Conservation (phyloP, 2,113 vertebrate genomes). For the Amazona guildingii region DNA sequence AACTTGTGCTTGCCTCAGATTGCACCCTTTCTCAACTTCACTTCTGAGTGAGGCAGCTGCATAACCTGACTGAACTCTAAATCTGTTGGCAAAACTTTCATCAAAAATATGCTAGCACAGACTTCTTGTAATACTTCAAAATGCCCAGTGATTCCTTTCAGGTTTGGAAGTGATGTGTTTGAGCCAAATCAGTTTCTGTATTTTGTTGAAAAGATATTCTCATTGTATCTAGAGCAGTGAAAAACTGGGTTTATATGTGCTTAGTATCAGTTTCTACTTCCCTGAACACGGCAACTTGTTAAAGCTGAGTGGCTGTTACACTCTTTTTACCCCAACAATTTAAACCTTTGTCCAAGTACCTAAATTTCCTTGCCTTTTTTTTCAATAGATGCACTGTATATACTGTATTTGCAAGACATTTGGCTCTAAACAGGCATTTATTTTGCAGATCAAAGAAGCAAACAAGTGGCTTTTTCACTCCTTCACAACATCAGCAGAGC, state of each 20-base stretch:
- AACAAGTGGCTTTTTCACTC: background rate
- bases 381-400: background rate
- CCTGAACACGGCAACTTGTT: background rate
- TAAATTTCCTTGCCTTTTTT: background rate
- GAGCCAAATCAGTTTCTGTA: background rate
- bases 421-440: background rate
- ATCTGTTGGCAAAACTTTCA: background rate
- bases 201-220: background rate
- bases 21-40: background rate
- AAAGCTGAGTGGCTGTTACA: background rate
- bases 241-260: background rate
- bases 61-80: background rate
- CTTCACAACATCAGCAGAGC: background rate
- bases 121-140: background rate
- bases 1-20: background rate
- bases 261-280: background rate
- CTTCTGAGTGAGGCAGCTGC: background rate
- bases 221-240: background rate
- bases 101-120: background rate
- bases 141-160: background rate
- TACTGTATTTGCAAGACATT: background rate
- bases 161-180: background rate
- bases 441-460: conserved; percentile 2
- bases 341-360: background rate
- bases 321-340: background rate